Evolutionary conservation across 64 coral and sea anemone genomes (phyloP).

Genomic region (Catalaphyllia jardinei): DNA sequence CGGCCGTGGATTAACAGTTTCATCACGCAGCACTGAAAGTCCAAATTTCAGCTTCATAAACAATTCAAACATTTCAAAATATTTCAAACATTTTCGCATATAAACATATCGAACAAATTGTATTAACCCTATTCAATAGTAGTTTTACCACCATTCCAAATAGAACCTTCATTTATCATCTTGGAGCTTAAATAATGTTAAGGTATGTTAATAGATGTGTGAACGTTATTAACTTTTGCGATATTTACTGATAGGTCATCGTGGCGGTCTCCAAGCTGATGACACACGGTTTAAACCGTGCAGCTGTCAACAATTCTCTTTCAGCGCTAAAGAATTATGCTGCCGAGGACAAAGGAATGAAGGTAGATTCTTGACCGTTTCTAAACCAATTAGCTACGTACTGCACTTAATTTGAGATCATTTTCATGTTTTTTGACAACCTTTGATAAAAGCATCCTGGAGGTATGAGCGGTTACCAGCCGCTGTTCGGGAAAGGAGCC

Average conservation of each 20-base stretch:
- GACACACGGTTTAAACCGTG: slow-evolving; percentile 77
- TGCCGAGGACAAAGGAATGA: slow-evolving; percentile 92
- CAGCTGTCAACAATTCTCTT: slow-evolving; percentile 80
- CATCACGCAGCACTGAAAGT: too few species aligned
- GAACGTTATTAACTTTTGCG: not conserved
- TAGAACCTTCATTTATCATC: not conserved
- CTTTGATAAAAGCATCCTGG: too few species aligned
- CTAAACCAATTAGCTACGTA: not conserved
- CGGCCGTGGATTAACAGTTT: too few species aligned
- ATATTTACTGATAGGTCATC: slow-evolving; percentile 54
- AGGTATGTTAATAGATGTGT: not conserved
- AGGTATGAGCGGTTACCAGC: too few species aligned
- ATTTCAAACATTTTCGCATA: too few species aligned
- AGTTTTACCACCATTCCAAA: not conserved
- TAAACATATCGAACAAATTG: too few species aligned
- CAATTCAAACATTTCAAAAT: too few species aligned
- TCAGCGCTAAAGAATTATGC: slow-evolving; percentile 91
- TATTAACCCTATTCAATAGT: too few species aligned
- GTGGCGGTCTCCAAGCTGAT: slow-evolving; percentile 96
- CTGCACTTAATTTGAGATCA: too few species aligned
- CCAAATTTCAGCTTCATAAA: too few species aligned
- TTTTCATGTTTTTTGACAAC: too few species aligned
- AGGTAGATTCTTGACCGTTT: slow-evolving; percentile 48
- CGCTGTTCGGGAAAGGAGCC: too few species aligned
- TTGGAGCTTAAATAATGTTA: not conserved